Evolutionary conservation across 2,113 vertebrate species (phyloP), one percentile per base, ranked within the genome.

Genomic region (Oreotrochilus melanogaster): DNA sequence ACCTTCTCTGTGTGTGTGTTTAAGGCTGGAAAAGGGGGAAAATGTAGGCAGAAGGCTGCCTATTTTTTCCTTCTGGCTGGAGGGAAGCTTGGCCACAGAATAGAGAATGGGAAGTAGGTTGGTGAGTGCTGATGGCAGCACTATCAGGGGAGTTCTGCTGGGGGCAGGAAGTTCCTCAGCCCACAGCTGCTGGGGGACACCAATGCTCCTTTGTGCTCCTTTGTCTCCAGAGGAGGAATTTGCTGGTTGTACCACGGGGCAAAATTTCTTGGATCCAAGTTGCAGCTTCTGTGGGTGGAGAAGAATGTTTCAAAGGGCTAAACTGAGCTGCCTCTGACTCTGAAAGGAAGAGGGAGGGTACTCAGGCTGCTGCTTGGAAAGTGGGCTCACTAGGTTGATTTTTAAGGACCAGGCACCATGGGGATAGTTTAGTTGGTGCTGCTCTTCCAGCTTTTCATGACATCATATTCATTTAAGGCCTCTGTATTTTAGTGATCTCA

Each of bases 191-290:
- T 28, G 78, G 43, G 9, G 43, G 35, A 69, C 79, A 92, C 76
- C 60, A 12, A 54, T 14, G 66, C 87, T 66, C 81, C 94, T 93
- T 89, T 89, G 94, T 14, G 66, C 85, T 66, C 81, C 94, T 93
- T 89, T 89, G 94, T 73, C 70, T 87, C 86, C 75, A 54, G 37
- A 67, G 50, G 45, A 89, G 89, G 92, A 96, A 96, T 95, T 79
- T 33, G 85, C 89, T 95, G 91, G 66, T 92, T 61, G 66, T 31
- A 23, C 78, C 80, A 75, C 73, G 9, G 9, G 89, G 89, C 87
- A 85, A 66, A 82, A 42, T 30, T 78, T 3, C 92, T 91, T 73
- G 66, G 79, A 30, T 33, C 3, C 69, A 81, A 65, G 23, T 61
- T 61, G 71, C 82, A 83, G 86, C 78, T 56, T 51, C 90, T 25